A percentile compares a stretch with the other conserved stretches of the same genome.
Evolutionary conservation across 1,140 invertebrate genomes (phyloP).

Genomic region (Sycophaga agraensis): DNA sequence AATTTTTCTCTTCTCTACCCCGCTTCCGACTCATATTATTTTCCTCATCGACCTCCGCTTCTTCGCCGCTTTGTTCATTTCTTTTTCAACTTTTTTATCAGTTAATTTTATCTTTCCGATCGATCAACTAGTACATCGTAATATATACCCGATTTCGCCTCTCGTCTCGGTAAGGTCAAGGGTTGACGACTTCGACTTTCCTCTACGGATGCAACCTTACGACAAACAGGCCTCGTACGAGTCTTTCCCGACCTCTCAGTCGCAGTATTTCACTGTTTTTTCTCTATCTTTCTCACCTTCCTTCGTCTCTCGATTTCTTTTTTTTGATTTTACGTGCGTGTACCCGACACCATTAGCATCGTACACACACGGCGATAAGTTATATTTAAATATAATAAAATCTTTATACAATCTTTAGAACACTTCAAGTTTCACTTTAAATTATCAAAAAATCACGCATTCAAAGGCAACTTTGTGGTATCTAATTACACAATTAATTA

Average conservation of each 20-base stretch:
- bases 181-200: conserved; percentile 10
- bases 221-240: not conserved
- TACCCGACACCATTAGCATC: not conserved
- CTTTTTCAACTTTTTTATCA: not conserved
- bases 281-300: too few relatives aligned
- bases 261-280: conserved; percentile 2
- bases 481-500: conserved; percentile 32
- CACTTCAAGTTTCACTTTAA: conserved; percentile 28
- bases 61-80: not conserved
- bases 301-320: too few relatives aligned
- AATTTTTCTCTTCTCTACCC: conserved; percentile 48
- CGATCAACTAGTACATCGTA: conserved; percentile 5
- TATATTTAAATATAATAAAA: conserved; percentile 33
- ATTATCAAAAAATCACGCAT: conserved; percentile 32
- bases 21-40: conserved; percentile 34
- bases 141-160: conserved; percentile 11
- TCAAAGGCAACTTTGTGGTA: conserved; percentile 32
- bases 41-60: too few relatives aligned
- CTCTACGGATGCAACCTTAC: not conserved
- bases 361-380: conserved; percentile 26
- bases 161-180: conserved; percentile 6
- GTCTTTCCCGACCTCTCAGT: conserved; percentile 16
- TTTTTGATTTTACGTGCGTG: conserved; percentile 29
- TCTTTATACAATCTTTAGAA: conserved; percentile 32
- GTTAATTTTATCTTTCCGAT: not conserved